Evolutionary conservation across 2,113 vertebrate species (phyloP).

Genomic region (Ctenodactylus gundi): DNA sequence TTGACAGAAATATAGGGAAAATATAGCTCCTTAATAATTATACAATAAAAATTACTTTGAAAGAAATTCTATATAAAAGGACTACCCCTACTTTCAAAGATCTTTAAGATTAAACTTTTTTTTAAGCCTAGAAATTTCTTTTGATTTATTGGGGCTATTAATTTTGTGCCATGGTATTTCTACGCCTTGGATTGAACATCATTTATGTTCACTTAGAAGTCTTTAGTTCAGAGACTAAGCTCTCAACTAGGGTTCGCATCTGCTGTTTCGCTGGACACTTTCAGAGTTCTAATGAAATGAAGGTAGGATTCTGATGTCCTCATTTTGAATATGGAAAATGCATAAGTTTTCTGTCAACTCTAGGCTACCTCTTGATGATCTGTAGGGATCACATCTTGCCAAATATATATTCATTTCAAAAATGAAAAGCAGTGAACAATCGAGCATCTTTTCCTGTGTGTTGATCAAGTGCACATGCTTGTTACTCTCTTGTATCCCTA

Average conservation of each 20-base stretch:
- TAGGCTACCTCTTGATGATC: neutral
- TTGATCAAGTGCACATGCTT: neutral
- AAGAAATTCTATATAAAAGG: neutral
- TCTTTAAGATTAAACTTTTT: no score
- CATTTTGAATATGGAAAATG: neutral
- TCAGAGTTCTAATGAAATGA: neutral
- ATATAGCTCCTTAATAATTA: neutral
- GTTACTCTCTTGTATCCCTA: rapidly evolving
- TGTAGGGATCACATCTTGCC: neutral
- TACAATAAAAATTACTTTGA: neutral
- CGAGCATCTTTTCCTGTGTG: neutral
- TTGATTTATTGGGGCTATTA: neutral
- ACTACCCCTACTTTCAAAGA: no score
- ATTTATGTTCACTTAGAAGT: neutral
- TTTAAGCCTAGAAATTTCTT: neutral
- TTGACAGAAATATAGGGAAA: neutral
- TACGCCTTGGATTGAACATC: neutral
- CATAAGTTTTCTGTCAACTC: neutral
- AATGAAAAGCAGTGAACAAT: neutral
- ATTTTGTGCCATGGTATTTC: neutral
- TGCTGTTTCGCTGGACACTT: neutral
- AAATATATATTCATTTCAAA: neutral
- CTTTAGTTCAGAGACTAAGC: neutral
- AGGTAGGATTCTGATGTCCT: neutral
- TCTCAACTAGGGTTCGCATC: neutral